A percentile compares a stretch with the other conserved stretches of the same genome.
These are phyloP conservation scores for Drosophila kambysellisi DNA, from an alignment of 2,888 invertebrate genomes.

Conservation along the genomic window DNA sequence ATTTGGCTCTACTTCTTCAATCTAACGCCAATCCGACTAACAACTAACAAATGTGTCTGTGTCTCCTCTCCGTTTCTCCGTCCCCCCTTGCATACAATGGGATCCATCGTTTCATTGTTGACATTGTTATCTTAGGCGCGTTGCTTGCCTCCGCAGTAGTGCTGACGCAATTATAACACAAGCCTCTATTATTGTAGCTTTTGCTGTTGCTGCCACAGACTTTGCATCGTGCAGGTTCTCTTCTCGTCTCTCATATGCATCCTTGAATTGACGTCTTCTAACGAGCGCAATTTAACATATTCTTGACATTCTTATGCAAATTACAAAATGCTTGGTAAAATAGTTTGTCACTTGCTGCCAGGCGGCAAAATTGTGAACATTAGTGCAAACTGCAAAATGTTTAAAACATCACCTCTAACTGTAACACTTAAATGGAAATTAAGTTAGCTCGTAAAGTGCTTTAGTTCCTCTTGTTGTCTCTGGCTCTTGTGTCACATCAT, in stretches of 20 bases:
- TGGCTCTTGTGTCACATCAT: conserved; percentile 40
- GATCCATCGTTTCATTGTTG: conserved; percentile 66
- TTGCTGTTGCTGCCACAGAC: conserved; percentile 15
- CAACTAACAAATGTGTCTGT: conserved; percentile 15
- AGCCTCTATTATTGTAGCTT: conserved; percentile 24
- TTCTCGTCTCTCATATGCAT: neutral
- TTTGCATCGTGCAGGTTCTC: neutral
- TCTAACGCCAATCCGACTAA: conserved; percentile 28
- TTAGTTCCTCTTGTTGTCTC: neutral
- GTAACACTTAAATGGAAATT: neutral
- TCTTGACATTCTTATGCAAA: neutral
- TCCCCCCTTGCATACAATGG: conserved; percentile 26
- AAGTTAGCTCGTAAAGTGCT: neutral
- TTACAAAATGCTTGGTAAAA: neutral
- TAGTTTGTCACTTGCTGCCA: neutral
- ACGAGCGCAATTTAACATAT: neutral
- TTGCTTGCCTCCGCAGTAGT: conserved; percentile 39
- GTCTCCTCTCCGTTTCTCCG: neutral
- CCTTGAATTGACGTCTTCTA: neutral
- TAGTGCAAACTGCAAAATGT: neutral
- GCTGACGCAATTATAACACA: conserved; percentile 77
- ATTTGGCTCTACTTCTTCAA: neutral
- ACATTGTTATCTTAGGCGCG: conserved; percentile 69
- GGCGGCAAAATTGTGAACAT: neutral
- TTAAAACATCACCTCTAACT: neutral